phyloP scores from a whole-genome alignment of 35 echinoderm and acorn worm species.

The Acanthaster planci region DNA sequence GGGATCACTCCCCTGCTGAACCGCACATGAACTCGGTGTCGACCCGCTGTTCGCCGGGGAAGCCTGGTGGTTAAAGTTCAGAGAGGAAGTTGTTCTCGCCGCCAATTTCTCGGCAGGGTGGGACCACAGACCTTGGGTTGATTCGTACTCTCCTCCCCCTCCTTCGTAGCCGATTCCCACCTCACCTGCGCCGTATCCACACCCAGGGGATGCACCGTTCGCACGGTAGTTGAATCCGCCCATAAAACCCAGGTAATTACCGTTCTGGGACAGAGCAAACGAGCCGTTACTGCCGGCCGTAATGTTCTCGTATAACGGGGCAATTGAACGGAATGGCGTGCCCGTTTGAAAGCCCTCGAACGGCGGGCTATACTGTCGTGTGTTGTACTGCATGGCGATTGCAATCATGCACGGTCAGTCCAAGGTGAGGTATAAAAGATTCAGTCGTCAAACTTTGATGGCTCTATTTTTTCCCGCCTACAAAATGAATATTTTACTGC shows the following conservation, averaged over 20 bases:
- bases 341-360: background rate
- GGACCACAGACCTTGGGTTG: background rate
- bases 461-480: slow-evolving; percentile 12
- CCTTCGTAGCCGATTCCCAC: background rate
- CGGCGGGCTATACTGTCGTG: background rate
- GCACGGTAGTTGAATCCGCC: background rate
- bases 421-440: slow-evolving; percentile 19
- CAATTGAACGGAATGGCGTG: background rate
- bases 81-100: background rate
- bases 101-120: background rate
- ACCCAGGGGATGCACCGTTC: background rate
- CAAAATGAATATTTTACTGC: slow-evolving; percentile 12
- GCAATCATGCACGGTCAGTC: background rate
- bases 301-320: slow-evolving; percentile 3
- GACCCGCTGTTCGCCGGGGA: background rate
- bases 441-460: slow-evolving; percentile 24
- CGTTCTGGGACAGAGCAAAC: slow-evolving; percentile 5
- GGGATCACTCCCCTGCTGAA: background rate
- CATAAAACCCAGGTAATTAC: slow-evolving; percentile 17
- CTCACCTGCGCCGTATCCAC: background rate
- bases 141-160: background rate
- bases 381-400: slow-evolving; percentile 8
- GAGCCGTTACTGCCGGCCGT: slow-evolving; percentile 7
- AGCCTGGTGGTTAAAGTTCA: slow-evolving; percentile 12
- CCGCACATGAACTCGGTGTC: background rate